phyloP scores from a whole-genome alignment of 2,888 invertebrate species.

The Agriopis leucophaearia region DNA sequence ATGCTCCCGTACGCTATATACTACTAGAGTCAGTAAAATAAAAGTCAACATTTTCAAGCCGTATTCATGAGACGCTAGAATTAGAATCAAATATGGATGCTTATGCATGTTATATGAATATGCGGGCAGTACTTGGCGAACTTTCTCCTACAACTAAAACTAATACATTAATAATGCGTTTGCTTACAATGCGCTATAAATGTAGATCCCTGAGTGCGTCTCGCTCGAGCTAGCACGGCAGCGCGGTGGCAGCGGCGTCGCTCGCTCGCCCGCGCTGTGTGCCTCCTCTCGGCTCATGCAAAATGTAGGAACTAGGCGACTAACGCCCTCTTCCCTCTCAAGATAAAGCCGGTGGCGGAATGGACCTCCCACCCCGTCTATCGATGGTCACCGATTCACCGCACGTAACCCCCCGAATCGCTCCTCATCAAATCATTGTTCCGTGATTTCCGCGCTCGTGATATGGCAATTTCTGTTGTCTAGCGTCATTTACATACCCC shows the following conservation, averaged over 20 bases:
- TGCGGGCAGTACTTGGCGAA: constrained; percentile 68
- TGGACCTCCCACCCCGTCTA: constrained; percentile 27
- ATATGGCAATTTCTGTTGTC: constrained; percentile 47
- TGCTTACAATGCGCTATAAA: constrained; percentile 87
- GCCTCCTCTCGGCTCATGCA: constrained; percentile 72
- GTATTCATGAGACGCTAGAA: constrained; percentile 73
- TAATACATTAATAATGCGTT: constrained; percentile 85
- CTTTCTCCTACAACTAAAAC: constrained; percentile 83
- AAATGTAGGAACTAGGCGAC: constrained; percentile 77
- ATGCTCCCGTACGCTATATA: neutral
- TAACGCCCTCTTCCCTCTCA: constrained; percentile 71
- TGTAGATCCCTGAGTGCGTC: constrained; percentile 77
- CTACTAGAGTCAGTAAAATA: neutral
- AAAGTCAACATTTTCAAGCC: constrained; percentile 50
- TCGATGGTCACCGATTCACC: constrained; percentile 57
- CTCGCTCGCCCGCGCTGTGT: constrained; percentile 56
- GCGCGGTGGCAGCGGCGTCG: neutral
- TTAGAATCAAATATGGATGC: constrained; percentile 81
- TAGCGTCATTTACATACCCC: constrained; percentile 46
- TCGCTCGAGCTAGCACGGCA: constrained; percentile 53
- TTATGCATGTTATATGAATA: constrained; percentile 82
- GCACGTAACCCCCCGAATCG: constrained; percentile 42
- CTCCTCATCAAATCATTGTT: constrained; percentile 56
- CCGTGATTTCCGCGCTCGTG: constrained; percentile 47
- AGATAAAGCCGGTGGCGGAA: constrained; percentile 65